Conservation (phyloP, 2,113 vertebrate genomes). For the Sarotherodon lohbergeri region DNA sequence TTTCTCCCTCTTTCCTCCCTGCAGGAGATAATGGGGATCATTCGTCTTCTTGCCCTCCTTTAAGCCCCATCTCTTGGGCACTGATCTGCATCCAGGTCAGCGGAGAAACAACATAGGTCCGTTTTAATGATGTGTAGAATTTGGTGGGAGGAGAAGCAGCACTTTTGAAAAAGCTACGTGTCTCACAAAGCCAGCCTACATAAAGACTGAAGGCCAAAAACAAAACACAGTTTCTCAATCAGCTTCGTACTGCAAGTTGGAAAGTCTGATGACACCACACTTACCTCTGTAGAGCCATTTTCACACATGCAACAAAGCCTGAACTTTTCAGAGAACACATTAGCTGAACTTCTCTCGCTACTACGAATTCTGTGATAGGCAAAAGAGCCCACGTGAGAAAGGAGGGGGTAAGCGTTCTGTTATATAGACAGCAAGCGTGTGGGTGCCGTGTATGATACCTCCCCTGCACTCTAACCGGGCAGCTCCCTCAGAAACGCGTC, state of each 20-base stretch:
- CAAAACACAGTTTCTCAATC: neutral
- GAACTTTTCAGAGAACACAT: neutral
- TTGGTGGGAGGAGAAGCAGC: neutral
- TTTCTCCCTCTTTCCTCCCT: slow-evolving; percentile 23
- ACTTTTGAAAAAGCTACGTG: neutral
- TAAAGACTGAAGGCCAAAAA: neutral
- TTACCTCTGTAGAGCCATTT: neutral
- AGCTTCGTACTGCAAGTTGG: neutral
- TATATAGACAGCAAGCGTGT: neutral
- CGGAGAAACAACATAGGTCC: slow-evolving; percentile 17
- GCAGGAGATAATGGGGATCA: slow-evolving; percentile 58
- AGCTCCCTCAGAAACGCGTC: neutral
- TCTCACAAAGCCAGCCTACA: neutral
- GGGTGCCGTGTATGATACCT: neutral
- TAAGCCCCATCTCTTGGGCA: slow-evolving; percentile 39
- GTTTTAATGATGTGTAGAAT: neutral
- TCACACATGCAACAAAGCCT: neutral
- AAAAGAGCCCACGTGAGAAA: neutral
- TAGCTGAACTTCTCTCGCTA: neutral
- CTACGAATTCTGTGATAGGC: neutral
- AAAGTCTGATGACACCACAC: neutral
- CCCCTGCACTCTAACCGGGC: neutral
- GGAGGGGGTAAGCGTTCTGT: neutral
- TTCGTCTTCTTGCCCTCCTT: slow-evolving; percentile 64
- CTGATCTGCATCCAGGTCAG: slow-evolving; percentile 63